phyloP scores from a whole-genome alignment of 2,797 vertebrate species.

The Lepilemur septentrionalis region DNA sequence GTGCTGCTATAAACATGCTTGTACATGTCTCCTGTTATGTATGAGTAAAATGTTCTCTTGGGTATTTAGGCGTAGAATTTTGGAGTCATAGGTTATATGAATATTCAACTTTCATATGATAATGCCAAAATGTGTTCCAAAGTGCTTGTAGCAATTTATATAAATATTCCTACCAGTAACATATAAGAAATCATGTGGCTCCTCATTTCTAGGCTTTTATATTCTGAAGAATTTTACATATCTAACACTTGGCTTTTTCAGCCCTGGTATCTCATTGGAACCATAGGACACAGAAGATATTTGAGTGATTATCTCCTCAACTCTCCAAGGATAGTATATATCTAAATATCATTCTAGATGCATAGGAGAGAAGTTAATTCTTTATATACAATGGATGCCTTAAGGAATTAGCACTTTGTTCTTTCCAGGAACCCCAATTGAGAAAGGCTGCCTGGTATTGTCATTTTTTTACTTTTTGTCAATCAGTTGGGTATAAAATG shows the following conservation, averaged over 20 bases:
- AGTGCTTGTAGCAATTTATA: neutral
- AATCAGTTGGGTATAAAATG: neutral
- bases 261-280: neutral
- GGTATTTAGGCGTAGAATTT: conserved; percentile 31
- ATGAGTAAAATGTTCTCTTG: neutral
- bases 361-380: neutral
- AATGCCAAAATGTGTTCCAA: conserved; percentile 3
- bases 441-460: neutral
- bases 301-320: neutral
- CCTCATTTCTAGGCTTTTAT: neutral
- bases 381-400: neutral
- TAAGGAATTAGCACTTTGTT: conserved; percentile 1
- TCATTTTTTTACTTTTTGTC: conserved; percentile 4
- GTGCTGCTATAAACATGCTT: neutral
- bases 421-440: neutral
- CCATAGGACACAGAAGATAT: conserved; percentile 21
- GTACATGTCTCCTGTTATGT: neutral
- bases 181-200: neutral
- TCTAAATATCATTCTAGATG: neutral
- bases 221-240: neutral
- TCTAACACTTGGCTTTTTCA: conserved; percentile 13
- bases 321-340: neutral
- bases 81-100: neutral
- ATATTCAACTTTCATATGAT: conserved; percentile 9
- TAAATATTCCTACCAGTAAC: neutral